Evolutionary conservation across 1,140 invertebrate species (phyloP).

Genomic region (Cryptotermes secundus): DNA sequence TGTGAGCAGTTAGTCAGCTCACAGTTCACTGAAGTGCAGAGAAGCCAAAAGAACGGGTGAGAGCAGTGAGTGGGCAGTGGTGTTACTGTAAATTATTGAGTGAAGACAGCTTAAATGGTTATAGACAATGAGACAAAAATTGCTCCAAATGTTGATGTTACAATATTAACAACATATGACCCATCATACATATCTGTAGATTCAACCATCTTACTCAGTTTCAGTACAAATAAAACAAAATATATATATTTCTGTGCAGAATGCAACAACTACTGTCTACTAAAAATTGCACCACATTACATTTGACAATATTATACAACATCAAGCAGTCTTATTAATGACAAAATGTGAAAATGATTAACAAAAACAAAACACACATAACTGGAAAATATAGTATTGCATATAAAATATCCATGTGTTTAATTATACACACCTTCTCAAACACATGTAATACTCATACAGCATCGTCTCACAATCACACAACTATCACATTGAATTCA

Average conservation of each 20-base stretch:
- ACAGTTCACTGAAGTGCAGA: too few relatives aligned
- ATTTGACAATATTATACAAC: background rate
- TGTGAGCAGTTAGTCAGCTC: too few relatives aligned
- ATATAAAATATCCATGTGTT: conserved; percentile 2
- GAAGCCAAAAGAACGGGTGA: too few relatives aligned
- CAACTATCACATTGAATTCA: background rate
- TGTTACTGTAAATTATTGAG: too few relatives aligned
- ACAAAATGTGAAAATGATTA: background rate
- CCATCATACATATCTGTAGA: background rate
- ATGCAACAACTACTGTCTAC: background rate
- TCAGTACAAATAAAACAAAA: conserved; percentile 12
- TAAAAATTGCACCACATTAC: background rate
- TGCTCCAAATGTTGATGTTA: too few relatives aligned
- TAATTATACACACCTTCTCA: background rate
- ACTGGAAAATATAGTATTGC: background rate
- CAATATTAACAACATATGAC: background rate
- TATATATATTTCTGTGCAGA: background rate
- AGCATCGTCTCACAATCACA: background rate
- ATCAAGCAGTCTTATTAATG: conserved; percentile 1
- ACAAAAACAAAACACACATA: background rate
- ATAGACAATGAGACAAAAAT: too few relatives aligned
- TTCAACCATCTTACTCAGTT: background rate
- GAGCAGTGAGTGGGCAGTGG: too few relatives aligned
- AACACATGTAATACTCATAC: background rate
- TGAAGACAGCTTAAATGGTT: too few relatives aligned